A percentile compares a stretch with the other conserved stretches of the same genome.
These are phyloP conservation scores for Rhyzopertha dominica DNA, from an alignment of 1,140 invertebrate genomes.

Conservation along the genomic window DNA sequence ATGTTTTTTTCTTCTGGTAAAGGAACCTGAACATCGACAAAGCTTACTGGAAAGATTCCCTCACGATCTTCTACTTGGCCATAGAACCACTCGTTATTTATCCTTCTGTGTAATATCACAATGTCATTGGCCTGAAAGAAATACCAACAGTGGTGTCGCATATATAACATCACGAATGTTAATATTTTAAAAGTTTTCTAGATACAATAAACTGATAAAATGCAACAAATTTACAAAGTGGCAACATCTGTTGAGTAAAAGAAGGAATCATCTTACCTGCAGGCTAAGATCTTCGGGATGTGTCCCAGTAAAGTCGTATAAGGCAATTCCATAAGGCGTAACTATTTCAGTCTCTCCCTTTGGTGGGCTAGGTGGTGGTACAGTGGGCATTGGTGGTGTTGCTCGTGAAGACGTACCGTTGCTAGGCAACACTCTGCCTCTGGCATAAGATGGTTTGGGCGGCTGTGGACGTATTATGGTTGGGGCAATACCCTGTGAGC, in stretches of 20 bases:
- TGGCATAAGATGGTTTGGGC: constrained; percentile 26
- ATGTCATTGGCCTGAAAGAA: constrained; percentile 61
- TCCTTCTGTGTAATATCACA: constrained; percentile 59
- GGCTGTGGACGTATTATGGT: constrained; percentile 40
- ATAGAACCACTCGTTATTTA: constrained; percentile 77
- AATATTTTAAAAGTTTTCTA: too few species aligned
- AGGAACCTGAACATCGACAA: constrained; percentile 71
- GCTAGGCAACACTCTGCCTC: too few species aligned
- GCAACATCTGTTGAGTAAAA: neutral
- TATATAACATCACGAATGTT: too few species aligned
- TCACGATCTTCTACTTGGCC: constrained; percentile 58
- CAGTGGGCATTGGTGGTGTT: constrained; percentile 72
- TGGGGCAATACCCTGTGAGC: constrained; percentile 23
- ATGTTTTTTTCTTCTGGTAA: constrained; percentile 47
- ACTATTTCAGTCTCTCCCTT: constrained; percentile 45
- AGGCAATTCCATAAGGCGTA: constrained; percentile 61
- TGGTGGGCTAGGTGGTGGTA: constrained; percentile 68
- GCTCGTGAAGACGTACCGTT: constrained; percentile 32
- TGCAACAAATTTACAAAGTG: neutral
- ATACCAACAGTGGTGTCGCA: too few species aligned
- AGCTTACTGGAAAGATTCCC: constrained; percentile 78
- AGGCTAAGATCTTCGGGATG: constrained; percentile 68
- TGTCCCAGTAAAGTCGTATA: constrained; percentile 67
- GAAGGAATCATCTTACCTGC: constrained; percentile 58
- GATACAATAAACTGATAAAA: constrained; percentile 4